phyloP scores from a whole-genome alignment of 2,797 vertebrate species.

The Cephalopachus bancanus region DNA sequence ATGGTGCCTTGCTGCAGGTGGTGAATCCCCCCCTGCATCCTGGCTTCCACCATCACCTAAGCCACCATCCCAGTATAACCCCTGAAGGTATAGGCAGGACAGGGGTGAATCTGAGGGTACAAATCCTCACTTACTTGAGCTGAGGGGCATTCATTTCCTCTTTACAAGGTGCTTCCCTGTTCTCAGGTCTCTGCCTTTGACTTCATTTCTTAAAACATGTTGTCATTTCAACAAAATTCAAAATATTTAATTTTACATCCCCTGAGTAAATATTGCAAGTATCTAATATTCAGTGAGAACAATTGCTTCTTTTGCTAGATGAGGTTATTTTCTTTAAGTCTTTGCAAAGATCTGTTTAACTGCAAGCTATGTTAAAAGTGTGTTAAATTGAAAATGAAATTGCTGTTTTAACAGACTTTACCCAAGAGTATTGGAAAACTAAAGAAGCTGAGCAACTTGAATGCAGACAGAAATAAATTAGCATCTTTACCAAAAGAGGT shows the following conservation, averaged over 20 bases:
- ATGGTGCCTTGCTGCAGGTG: accelerated
- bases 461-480: conserved; percentile 97
- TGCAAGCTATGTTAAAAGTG: conserved; percentile 1
- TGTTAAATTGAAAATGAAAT: conserved; percentile 66
- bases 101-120: background rate
- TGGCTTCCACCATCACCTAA: background rate
- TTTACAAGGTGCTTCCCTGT: background rate
- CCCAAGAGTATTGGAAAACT: conserved; percentile 97
- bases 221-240: background rate
- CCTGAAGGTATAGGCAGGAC: background rate
- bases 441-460: conserved; percentile 97
- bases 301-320: conserved; percentile 17
- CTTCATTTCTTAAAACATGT: background rate
- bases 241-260: background rate
- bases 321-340: background rate
- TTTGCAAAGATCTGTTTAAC: conserved; percentile 39
- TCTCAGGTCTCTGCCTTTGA: background rate
- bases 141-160: background rate
- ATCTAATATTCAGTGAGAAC: conserved; percentile 9
- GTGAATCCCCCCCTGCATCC: background rate
- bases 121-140: background rate
- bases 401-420: conserved; percentile 91
- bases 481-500: conserved; percentile 97
- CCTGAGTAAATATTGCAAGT: background rate
- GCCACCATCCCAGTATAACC: too few species aligned